Conservation (phyloP, 1,140 invertebrate genomes). For the Orchestia grillus region DNA sequence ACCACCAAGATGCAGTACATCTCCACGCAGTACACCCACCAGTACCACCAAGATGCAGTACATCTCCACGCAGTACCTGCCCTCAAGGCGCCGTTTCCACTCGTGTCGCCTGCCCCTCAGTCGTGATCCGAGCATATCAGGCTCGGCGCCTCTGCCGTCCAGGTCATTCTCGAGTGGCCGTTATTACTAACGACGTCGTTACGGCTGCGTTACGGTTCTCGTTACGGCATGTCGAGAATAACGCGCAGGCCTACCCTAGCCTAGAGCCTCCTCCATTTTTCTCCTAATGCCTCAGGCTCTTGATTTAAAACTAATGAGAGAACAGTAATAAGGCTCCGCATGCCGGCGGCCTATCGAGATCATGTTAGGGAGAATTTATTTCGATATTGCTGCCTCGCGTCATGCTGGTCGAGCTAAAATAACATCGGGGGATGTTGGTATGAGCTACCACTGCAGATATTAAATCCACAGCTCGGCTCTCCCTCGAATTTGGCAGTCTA, state of each 20-base stretch:
- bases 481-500: no score
- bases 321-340: neutral
- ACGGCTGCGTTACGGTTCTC: conserved; percentile 17
- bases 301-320: conserved; percentile 44
- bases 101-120: neutral
- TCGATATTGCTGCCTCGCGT: neutral
- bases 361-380: neutral
- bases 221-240: conserved; percentile 34
- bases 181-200: conserved; percentile 37
- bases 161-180: conserved; percentile 15
- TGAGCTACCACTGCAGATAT: no score
- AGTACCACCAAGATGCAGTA: no score
- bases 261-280: neutral
- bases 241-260: neutral
- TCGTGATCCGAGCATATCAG: neutral
- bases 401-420: neutral
- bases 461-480: no score
- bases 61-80: no score
- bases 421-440: no score
- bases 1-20: no score
- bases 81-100: neutral
- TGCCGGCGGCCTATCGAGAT: neutral
- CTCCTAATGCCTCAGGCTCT: neutral
- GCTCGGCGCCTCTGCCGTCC: neutral
- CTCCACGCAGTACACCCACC: no score